Conservation (phyloP, 2,113 vertebrate genomes). For the Ammodytes marinus region DNA sequence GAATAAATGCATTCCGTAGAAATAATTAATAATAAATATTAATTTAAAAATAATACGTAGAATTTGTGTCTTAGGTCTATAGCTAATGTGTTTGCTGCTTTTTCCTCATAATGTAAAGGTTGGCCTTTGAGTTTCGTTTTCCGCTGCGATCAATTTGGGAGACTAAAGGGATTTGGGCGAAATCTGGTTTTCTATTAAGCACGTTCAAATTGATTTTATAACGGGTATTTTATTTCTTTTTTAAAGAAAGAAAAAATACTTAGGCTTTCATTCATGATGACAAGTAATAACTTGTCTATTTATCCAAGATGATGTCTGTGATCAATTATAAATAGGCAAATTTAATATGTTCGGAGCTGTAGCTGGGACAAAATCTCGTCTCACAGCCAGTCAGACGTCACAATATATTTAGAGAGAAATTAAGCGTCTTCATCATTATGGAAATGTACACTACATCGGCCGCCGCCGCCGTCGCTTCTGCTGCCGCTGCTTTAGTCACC, state of each 20-base stretch:
- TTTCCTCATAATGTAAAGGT: slow-evolving; percentile 26
- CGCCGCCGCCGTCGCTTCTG: slow-evolving; percentile 24
- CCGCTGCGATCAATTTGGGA: slow-evolving; percentile 43
- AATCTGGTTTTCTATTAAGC: slow-evolving; percentile 45
- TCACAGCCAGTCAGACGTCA: slow-evolving; percentile 43
- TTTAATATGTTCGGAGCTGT: slow-evolving; percentile 56
- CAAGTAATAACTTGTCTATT: slow-evolving; percentile 29
- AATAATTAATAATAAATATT: slow-evolving; percentile 28
- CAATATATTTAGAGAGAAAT: slow-evolving; percentile 70
- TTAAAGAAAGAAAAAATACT: too few species aligned
- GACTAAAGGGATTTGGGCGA: slow-evolving; percentile 31
- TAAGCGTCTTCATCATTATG: slow-evolving; percentile 72
- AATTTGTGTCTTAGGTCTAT: slow-evolving; percentile 13
- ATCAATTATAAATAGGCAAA: slow-evolving; percentile 59
- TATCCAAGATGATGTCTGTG: slow-evolving; percentile 22
- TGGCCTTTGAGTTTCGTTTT: slow-evolving; percentile 57
- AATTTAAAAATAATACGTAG: too few species aligned
- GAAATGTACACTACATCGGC: slow-evolving; percentile 56
- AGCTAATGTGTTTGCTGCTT: slow-evolving; percentile 21
- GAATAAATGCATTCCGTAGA: slow-evolving; percentile 16
- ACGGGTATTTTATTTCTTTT: too few species aligned
- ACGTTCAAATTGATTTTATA: not conserved
- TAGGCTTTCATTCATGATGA: slow-evolving; percentile 64
- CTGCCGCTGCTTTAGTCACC: slow-evolving; percentile 72
- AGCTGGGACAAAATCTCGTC: slow-evolving; percentile 53